A percentile compares a stretch with the other conserved stretches of the same genome.
phyloP scores from a whole-genome alignment of 1,140 invertebrate genomes.

The Cydia amplana region DNA sequence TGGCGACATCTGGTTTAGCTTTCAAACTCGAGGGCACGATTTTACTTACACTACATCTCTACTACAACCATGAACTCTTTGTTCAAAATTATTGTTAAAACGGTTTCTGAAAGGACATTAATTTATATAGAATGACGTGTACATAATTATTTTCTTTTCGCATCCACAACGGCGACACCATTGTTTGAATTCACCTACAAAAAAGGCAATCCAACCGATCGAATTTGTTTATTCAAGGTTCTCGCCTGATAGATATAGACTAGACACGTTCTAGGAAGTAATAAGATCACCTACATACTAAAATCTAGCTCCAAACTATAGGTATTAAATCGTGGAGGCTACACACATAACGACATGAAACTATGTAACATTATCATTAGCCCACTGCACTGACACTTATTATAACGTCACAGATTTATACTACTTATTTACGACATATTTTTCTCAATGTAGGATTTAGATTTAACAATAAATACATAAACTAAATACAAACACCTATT shows the following conservation, averaged over 20 bases:
- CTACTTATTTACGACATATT: conserved; percentile 39
- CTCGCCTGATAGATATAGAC: not conserved
- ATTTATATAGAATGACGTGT: not conserved
- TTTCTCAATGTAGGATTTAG: too few relatives aligned
- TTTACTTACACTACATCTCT: too few relatives aligned
- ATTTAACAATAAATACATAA: too few relatives aligned
- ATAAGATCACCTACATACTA: too few relatives aligned
- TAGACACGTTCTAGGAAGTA: too few relatives aligned
- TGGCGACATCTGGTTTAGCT: too few relatives aligned
- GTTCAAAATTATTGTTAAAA: not conserved
- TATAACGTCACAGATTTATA: conserved; percentile 60
- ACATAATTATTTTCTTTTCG: not conserved
- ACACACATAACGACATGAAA: not conserved
- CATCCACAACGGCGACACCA: not conserved
- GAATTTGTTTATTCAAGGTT: not conserved
- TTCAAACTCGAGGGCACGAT: too few relatives aligned
- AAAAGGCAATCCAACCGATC: not conserved
- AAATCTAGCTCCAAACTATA: too few relatives aligned
- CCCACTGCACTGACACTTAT: not conserved
- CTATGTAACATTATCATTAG: not conserved
- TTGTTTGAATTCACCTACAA: not conserved
- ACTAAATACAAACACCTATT: too few relatives aligned
- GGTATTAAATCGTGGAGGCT: too few relatives aligned
- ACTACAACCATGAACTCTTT: too few relatives aligned
- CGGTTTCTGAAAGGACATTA: not conserved